Base-by-base conservation (phyloP, 37 sponge, comb jelly and placozoan species). In the Axinella damicornis region DNA sequence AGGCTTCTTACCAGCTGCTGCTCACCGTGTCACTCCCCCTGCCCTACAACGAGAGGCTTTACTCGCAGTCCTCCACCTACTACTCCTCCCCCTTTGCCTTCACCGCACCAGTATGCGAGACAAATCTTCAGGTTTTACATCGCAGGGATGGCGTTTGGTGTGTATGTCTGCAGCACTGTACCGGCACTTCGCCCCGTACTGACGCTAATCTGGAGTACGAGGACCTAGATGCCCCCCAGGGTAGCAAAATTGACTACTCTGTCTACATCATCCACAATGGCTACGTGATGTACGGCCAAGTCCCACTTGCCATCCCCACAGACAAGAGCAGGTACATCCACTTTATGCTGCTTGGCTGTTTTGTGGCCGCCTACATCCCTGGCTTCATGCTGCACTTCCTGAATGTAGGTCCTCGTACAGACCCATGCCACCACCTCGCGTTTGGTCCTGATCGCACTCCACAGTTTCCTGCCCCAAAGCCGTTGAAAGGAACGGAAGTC, bases 231-330 rank as follows among this genome's bases (percentile, higher is more conserved):
- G 19, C 30, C 14, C 35, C 76, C 2, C 28, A 6, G 66, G 79
- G 63, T 27, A 52, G 64, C 22, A 74, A 80, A 60, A 24, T 90
- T 9, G 86, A 90, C 17, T 90, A 90, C 81, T 84, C 91, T 0
- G 76, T 90, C 6, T 90, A 52, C 76, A 85, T 85, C 58, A 55
- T 90, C 27, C 85, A 90, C 85, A 90, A 90, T 69, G 86, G 91
- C 36, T 71, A 90, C 28, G 76, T 80, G 28, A 56, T 90, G 17
- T 68, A 85, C 52, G 80, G 66, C 28, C 74, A 80, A 36, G 85
- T 90, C 18, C 76, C 80, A 6, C 52, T 85, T n/a, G 54, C 85
- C 30, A 57, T 28, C 17, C 58, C 68, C 15, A 22, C 79, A 27
- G 25, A n/a, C 0, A n/a, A 57, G 46, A 19, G 56, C 30, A 28